phyloP scores from a whole-genome alignment of 1,140 invertebrate species.

The Calliphora vicina region DNA sequence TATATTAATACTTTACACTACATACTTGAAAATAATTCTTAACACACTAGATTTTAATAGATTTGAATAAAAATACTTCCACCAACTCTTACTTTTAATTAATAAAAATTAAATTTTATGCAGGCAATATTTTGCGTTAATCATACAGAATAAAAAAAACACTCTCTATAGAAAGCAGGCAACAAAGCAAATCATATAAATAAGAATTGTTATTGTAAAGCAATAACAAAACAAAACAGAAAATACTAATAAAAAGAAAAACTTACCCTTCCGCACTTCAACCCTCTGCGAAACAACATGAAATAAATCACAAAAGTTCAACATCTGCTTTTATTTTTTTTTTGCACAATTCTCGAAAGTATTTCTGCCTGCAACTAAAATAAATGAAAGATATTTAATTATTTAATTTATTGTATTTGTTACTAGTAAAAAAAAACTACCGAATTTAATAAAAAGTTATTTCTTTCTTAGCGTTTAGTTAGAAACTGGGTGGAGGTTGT shows the following conservation, averaged over 20 bases:
- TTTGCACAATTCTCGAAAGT: not conserved
- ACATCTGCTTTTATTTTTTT: not conserved
- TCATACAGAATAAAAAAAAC: too few relatives aligned
- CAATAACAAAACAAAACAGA: not conserved
- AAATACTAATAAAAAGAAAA: not conserved
- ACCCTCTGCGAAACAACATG: not conserved
- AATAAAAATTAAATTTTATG: not conserved
- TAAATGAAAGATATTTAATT: not conserved
- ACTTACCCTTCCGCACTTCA: not conserved
- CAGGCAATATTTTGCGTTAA: not conserved
- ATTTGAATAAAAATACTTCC: not conserved
- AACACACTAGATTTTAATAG: too few relatives aligned
- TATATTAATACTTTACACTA: too few relatives aligned
- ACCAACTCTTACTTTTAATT: not conserved
- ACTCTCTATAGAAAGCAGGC: not conserved
- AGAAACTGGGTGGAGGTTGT: not conserved
- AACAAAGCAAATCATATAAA: not conserved
- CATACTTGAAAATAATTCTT: too few relatives aligned
- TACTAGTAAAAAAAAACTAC: not conserved
- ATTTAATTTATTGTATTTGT: not conserved
- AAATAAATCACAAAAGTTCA: not conserved
- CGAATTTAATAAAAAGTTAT: not conserved
- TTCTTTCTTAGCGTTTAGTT: too few relatives aligned
- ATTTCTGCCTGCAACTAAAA: not conserved
- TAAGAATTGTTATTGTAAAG: not conserved